Evolutionary conservation across 1,140 invertebrate genomes (phyloP), one percentile per base, ranked within the genome.

Genomic region (Ceratosolen solmsi): DNA sequence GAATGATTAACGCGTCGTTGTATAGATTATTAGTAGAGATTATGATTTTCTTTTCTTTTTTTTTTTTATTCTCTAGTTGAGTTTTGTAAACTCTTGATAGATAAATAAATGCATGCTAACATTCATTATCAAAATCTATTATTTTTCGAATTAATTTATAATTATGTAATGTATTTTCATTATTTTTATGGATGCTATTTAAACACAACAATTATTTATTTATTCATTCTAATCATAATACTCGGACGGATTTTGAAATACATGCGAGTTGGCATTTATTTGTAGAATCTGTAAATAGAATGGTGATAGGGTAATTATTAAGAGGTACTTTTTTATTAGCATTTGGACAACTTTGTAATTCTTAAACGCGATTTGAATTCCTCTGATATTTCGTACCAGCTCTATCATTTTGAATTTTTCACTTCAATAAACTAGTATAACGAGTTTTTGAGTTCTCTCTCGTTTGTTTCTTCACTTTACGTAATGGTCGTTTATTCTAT

Each of bases 291-390:
- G 17, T 46, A 87, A 72, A 87, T 76, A 85, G 87, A 87, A 88
- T 89, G 89, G 89, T 91, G 88, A 85, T 88, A 90, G 89, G 88
- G 87, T 90, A 89, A 88, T 89, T 77, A 72, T 81, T 84, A 81
- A 58, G 38, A 79, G 81, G 68, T 85, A 84, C 81, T 82, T 71
- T 79, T 74, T 54, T 22, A 46, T 30, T 60, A 58, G 58, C 4
- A 75, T 51, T 75, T 41, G 9, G 60, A 63, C 5, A 11, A 38
- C 5, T 0, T 58, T 41, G 22, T 38, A 33, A 49, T 63, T 11
- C 27, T 71, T 71, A 7, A 71, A 63, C 41, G 38, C 17, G 25
- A 63, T 15, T 58, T 65, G 22, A 76, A 38, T 63, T 73, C 27
- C 51, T 72, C n/a, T 11, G n/a, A 71, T 72, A 25, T n/a, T 58